Conservation (phyloP, 2,797 vertebrate species). For the Melanotaenia pygmaea region DNA sequence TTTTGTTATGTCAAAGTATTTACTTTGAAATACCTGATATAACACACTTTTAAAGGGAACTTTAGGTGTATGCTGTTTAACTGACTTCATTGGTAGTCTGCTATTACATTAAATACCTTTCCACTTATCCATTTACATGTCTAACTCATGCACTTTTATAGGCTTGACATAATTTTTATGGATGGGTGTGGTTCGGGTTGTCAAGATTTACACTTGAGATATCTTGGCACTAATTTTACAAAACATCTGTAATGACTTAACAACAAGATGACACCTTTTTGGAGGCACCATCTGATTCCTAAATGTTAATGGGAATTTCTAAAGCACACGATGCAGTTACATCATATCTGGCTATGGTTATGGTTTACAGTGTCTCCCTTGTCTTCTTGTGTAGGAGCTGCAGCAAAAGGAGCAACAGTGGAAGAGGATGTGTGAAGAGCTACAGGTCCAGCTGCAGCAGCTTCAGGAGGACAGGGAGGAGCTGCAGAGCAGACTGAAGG, state of each 20-base stretch:
- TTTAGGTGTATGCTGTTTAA: not conserved
- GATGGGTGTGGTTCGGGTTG: not conserved
- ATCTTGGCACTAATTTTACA: not conserved
- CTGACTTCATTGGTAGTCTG: not conserved
- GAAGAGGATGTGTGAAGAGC: slow-evolving; percentile 77
- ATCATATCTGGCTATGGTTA: not conserved
- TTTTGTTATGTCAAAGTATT: not conserved
- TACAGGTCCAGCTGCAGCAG: slow-evolving; percentile 79
- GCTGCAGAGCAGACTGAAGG: slow-evolving; percentile 82
- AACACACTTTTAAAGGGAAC: not conserved
- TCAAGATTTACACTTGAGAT: not conserved
- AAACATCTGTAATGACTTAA: slow-evolving; percentile 32
- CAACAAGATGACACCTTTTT: slow-evolving; percentile 19
- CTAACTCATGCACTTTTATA: not conserved
- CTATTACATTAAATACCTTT: not conserved
- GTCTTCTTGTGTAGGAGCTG: slow-evolving; percentile 75
- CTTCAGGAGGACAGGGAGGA: slow-evolving; percentile 86
- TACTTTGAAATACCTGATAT: not conserved
- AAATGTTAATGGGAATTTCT: not conserved
- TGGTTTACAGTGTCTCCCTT: not conserved
- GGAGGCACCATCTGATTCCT: slow-evolving; percentile 6
- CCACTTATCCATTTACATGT: not conserved
- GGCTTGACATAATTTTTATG: not conserved
- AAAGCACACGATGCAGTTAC: not conserved
- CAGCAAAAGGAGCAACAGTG: slow-evolving; percentile 84